These are phyloP conservation scores for Python bivittatus DNA, from an alignment of 2,113 vertebrate species.

Conservation along the genomic window DNA sequence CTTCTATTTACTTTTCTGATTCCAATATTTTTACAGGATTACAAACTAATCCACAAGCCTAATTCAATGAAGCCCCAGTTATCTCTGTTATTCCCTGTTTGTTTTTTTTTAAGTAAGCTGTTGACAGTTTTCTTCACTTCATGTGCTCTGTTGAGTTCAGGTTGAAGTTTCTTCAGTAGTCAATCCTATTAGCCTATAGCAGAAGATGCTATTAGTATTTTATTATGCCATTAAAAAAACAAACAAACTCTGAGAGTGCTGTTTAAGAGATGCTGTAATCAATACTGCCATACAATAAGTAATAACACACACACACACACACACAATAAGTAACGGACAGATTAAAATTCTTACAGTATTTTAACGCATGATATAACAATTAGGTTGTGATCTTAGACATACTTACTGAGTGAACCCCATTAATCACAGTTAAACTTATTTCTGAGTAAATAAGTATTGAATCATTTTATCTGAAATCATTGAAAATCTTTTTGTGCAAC, in stretches of 20 bases:
- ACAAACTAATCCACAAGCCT: neutral
- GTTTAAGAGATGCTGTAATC: conserved; percentile 40
- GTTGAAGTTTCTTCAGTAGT: neutral
- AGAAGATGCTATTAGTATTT: neutral
- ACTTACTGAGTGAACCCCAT: neutral
- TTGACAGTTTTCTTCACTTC: neutral
- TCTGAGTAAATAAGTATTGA: neutral
- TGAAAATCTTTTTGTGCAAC: conserved; percentile 19
- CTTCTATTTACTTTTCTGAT: neutral
- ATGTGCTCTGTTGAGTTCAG: neutral
- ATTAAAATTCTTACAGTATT: conserved; percentile 11
- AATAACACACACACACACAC: neutral
- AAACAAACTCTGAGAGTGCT: neutral
- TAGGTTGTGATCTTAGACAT: neutral
- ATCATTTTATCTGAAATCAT: neutral
- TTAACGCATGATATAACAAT: neutral
- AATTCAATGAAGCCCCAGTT: too few relatives aligned
- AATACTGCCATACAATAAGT: neutral
- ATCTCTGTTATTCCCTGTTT: neutral
- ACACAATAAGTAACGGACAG: conserved; percentile 30
- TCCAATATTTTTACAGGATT: neutral
- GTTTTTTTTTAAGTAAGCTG: neutral
- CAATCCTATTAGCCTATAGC: neutral
- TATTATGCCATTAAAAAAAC: neutral
- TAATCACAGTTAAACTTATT: neutral